These are phyloP conservation scores for Dioctria linearis DNA, from an alignment of 2,888 invertebrate genomes.

Conservation along the genomic window DNA sequence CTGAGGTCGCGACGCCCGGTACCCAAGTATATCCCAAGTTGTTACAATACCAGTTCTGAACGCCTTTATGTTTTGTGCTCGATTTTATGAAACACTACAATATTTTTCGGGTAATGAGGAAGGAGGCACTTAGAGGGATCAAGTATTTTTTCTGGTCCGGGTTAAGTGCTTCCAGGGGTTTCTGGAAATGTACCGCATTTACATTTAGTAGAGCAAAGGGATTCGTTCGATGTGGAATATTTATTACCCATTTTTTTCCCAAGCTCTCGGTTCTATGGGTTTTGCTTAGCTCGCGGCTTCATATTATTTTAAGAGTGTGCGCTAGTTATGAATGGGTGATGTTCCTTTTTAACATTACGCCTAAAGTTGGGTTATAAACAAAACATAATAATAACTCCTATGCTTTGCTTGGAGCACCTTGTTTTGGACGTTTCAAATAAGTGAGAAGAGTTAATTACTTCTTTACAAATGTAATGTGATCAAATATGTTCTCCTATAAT, in stretches of 20 bases:
- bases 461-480: no score
- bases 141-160: not conserved
- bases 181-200: not conserved
- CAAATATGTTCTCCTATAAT: no score
- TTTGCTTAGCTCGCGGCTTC: no score
- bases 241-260: not conserved
- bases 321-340: no score
- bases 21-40: not conserved
- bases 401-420: no score
- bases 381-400: no score
- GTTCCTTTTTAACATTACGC: no score
- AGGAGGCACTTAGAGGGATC: conserved; percentile 17
- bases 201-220: conserved; percentile 15
- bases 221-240: conserved; percentile 5
- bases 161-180: conserved; percentile 27
- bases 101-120: not conserved
- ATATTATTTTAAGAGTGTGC: no score
- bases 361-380: no score
- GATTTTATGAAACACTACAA: not conserved
- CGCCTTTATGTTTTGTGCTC: conserved; percentile 13
- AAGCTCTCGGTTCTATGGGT: no score
- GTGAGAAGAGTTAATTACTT: no score
- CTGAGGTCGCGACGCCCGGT: not conserved
- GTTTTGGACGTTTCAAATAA: no score
- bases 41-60: not conserved